Conservation (phyloP, 2,797 vertebrate species). For the Onychomys arenicola region DNA sequence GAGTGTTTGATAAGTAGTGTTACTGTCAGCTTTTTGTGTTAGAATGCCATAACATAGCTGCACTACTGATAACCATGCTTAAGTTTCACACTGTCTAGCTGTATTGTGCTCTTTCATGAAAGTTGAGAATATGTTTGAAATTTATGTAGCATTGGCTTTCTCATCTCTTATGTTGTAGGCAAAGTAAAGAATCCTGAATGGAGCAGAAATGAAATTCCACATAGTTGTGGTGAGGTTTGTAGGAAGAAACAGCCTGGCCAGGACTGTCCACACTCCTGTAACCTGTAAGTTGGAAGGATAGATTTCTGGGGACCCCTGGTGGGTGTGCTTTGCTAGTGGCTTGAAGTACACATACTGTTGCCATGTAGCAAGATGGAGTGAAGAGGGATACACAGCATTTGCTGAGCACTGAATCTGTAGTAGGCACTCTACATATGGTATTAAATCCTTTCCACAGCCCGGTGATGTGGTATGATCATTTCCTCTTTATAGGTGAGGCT, state of each 20-base stretch:
- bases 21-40: slow-evolving; percentile 52
- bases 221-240: slow-evolving; percentile 99
- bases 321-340: neutral
- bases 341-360: slow-evolving; percentile 21
- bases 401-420: slow-evolving; percentile 4
- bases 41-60: neutral
- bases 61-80: slow-evolving; percentile 32
- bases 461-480: neutral
- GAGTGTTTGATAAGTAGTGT: slow-evolving; percentile 54
- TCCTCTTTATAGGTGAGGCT: slow-evolving; percentile 28
- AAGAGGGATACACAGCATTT: neutral
- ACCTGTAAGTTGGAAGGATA: slow-evolving; percentile 93
- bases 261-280: slow-evolving; percentile 97
- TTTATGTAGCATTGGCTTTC: slow-evolving; percentile 66
- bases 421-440: neutral
- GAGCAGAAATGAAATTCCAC: slow-evolving; percentile 98
- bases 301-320: slow-evolving; percentile 5
- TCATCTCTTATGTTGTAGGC: slow-evolving; percentile 87
- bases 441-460: neutral
- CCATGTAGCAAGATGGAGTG: neutral
- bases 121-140: neutral
- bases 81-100: slow-evolving; percentile 23
- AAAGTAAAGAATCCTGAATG: slow-evolving; percentile 98
- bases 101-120: slow-evolving; percentile 58
- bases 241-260: slow-evolving; percentile 94